A percentile compares a stretch with the other conserved stretches of the same genome.
phyloP scores from a whole-genome alignment of 2,113 vertebrate genomes.

The Mirounga angustirostris region DNA sequence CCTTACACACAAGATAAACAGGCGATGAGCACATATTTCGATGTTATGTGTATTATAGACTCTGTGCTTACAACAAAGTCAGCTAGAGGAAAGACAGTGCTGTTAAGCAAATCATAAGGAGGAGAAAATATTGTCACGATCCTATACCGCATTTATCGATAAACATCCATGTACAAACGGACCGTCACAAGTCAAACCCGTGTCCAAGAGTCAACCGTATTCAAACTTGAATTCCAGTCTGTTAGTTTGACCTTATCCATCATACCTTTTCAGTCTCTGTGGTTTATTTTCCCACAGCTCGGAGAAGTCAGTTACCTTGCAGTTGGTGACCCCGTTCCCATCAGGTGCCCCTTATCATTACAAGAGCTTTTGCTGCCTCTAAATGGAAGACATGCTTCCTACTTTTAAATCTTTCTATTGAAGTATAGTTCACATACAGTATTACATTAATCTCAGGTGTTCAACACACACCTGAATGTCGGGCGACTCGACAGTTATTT shows the following conservation, averaged over 20 bases:
- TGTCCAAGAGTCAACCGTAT: neutral
- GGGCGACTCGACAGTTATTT: neutral
- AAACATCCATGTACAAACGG: neutral
- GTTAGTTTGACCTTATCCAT: rapidly evolving
- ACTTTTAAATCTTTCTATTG: neutral
- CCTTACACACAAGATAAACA: neutral
- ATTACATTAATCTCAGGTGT: neutral
- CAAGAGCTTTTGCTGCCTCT: too few relatives aligned
- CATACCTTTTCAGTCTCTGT: rapidly evolving
- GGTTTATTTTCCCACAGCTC: neutral
- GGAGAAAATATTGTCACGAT: neutral
- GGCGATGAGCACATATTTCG: rapidly evolving
- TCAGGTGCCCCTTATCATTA: rapidly evolving
- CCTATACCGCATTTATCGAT: neutral
- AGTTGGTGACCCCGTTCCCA: rapidly evolving
- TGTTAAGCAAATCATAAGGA: neutral
- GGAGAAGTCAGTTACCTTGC: neutral
- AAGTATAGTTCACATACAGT: neutral
- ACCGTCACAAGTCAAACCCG: rapidly evolving
- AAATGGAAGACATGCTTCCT: rapidly evolving
- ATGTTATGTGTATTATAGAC: neutral
- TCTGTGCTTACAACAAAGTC: neutral
- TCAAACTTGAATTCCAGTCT: neutral
- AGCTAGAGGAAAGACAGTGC: neutral
- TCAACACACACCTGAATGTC: neutral